Evolutionary conservation across 2,797 vertebrate genomes (phyloP), one percentile per base, ranked within the genome.

Genomic region (Eutrigla gurnardus): DNA sequence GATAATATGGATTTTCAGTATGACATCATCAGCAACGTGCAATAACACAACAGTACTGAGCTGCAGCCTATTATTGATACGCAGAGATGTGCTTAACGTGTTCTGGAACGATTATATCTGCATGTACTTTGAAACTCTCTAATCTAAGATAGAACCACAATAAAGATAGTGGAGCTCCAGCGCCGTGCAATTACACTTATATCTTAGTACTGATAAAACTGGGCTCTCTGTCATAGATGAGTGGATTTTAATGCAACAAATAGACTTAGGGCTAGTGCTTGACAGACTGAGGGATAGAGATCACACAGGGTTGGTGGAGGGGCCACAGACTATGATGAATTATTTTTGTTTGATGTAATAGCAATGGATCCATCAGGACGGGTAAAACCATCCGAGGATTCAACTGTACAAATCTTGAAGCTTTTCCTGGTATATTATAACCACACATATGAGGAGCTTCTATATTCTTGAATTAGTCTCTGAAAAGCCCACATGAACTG

Each of bases 111-210:
- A 76, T 88, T 62, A 87, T 33, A 86, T 68, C 67, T 78, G 60
- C 40, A 57, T 86, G 93, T 70, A 94, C 93, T 92, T 92, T 94
- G 91, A 88, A 84, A 88, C 86, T 13, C 58, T 72, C 8, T 58
- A 84, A 90, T 91, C 87, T 74, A 47, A 75, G 67, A 80, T 64
- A 77, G 78, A 84, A 76, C 80, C 73, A 82, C 84, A 90, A 84
- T 92, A 93, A 91, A 94, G 93, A 94, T 94, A 92, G 39, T 15
- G 65, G 61, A 65, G 33, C 57, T 68, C 49, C 3, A 6, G 75
- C 83, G 70, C 36, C 43, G 60, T 77, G 83, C 70, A 82, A 80
- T 82, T 78, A 80, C 64, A 49, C 5, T 2, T 65, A 80, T 83
- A 69, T 73, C 25, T 25, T 64, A 63, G 70, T 17, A 18, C 77